A percentile compares a stretch with the other conserved stretches of the same genome.
Conservation (phyloP, 2,888 invertebrate species). For the Dorcus hopei region DNA sequence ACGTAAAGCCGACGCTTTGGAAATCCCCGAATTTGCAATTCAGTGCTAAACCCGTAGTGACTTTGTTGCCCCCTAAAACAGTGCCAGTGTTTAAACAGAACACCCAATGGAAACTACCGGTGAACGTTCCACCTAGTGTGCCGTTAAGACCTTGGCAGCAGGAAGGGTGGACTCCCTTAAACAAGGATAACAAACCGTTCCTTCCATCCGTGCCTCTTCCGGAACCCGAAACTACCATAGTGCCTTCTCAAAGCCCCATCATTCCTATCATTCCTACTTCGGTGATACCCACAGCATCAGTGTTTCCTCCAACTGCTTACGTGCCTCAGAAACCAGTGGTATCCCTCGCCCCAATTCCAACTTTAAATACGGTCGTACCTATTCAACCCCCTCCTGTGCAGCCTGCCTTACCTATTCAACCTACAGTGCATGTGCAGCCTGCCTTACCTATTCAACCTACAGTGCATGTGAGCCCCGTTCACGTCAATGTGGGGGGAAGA, state of each 20-base stretch:
- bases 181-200: conserved; percentile 7
- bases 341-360: background rate
- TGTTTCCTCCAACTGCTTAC: background rate
- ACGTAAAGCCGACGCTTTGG: background rate
- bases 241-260: background rate
- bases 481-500: background rate
- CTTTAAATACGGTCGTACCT: background rate
- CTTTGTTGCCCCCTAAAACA: conserved; percentile 14
- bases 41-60: conserved; percentile 10
- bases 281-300: background rate
- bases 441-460: conserved; percentile 8
- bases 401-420: background rate
- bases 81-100: conserved; percentile 11
- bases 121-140: conserved; percentile 13
- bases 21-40: conserved; percentile 5
- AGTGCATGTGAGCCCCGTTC: background rate
- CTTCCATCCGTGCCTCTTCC: conserved; percentile 15
- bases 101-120: conserved; percentile 7
- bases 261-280: background rate
- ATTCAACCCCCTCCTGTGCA: conserved; percentile 5
- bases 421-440: background rate
- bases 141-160: conserved; percentile 14
- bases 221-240: background rate
- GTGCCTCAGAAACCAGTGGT: background rate
- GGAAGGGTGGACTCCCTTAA: conserved; percentile 13